Evolutionary conservation across 2,888 invertebrate genomes (phyloP).

Genomic region (Drosophila austrosaltans): DNA sequence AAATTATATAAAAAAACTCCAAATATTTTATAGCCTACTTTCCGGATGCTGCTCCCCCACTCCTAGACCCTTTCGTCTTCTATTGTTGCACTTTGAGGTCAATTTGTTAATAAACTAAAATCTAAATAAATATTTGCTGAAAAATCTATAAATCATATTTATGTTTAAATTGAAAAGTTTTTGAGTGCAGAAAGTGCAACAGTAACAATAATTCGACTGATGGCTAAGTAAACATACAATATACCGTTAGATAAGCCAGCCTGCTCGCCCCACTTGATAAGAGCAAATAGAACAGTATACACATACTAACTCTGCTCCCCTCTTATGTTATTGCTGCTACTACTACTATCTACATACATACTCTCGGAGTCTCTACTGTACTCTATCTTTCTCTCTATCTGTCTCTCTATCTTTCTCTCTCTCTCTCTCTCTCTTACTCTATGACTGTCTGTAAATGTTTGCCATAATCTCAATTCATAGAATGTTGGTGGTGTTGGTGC

Average conservation of each 20-base stretch:
- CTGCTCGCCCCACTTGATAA: slow-evolving; percentile 59
- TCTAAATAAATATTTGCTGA: neutral
- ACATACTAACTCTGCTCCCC: neutral
- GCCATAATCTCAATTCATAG: slow-evolving; percentile 50
- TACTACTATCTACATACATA: neutral
- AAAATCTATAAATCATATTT: slow-evolving; percentile 1
- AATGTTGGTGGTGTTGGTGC: slow-evolving; percentile 17
- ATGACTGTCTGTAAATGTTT: slow-evolving; percentile 50
- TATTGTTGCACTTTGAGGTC: neutral
- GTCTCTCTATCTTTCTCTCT: neutral
- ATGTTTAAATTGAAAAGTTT: neutral
- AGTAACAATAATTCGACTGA: neutral
- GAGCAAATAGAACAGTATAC: slow-evolving; percentile 6
- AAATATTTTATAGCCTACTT: neutral
- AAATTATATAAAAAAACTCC: neutral
- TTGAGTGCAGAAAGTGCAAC: slow-evolving; percentile 6
- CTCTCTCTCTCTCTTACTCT: neutral
- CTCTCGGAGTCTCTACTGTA: neutral
- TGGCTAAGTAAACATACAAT: slow-evolving; percentile 43
- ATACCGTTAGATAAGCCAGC: slow-evolving; percentile 49
- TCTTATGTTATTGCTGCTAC: neutral
- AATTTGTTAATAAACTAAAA: neutral
- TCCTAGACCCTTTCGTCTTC: neutral
- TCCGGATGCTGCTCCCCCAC: neutral
- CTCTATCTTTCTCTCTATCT: neutral